Evolutionary conservation across 2,797 vertebrate genomes (phyloP).

Genomic region (Pithecia hirsuta): DNA sequence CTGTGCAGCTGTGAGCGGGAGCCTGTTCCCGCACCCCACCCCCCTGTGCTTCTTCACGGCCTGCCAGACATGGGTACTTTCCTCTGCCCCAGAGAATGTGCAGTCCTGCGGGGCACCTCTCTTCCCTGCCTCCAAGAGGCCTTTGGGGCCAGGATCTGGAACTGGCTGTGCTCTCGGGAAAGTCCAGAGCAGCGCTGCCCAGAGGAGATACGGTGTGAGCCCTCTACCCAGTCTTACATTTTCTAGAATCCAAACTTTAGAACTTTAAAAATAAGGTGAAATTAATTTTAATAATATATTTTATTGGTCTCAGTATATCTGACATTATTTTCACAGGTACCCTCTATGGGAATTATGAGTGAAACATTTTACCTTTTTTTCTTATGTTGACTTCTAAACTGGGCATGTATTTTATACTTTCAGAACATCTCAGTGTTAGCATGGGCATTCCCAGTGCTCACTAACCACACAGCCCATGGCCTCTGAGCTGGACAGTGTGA

Average conservation of each 20-base stretch:
- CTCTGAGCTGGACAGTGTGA: rapidly evolving
- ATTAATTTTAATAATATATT: not conserved
- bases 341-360: not conserved
- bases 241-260: not conserved
- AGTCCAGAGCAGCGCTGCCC: rapidly evolving
- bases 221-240: not conserved
- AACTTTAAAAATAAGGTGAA: not conserved
- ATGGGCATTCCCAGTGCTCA: rapidly evolving
- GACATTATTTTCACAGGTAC: not conserved
- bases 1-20: not conserved
- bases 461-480: rapidly evolving
- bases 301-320: not conserved
- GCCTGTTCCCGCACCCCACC: no score
- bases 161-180: rapidly evolving
- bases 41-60: rapidly evolving
- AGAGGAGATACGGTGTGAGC: rapidly evolving
- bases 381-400: not conserved
- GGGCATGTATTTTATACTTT: rapidly evolving
- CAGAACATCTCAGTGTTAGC: rapidly evolving
- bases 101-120: rapidly evolving
- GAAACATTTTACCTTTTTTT: not conserved
- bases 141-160: rapidly evolving
- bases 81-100: not conserved
- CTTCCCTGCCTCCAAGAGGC: no score
- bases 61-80: rapidly evolving